These are phyloP conservation scores for Pseudonaja textilis DNA, from an alignment of 2,113 vertebrate species.

Conservation along the genomic window DNA sequence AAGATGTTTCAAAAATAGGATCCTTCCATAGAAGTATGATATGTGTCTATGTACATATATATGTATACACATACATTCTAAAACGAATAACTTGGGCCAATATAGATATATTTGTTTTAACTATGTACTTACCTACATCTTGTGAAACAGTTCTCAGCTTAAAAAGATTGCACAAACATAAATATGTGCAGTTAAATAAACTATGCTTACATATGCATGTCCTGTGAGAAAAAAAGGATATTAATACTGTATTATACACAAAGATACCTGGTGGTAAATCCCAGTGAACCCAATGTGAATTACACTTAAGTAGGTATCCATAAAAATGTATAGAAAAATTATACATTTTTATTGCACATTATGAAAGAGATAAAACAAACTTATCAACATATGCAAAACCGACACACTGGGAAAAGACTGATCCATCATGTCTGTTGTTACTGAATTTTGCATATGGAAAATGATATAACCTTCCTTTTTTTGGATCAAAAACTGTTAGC, in stretches of 20 bases:
- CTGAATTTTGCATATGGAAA: neutral
- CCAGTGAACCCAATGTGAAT: neutral
- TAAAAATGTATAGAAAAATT: neutral
- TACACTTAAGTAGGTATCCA: neutral
- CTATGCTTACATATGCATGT: neutral
- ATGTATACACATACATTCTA: neutral
- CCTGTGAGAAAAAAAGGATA: neutral
- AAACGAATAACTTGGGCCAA: neutral
- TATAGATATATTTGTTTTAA: neutral
- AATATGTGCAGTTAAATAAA: neutral
- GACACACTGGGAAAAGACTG: neutral
- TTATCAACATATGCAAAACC: neutral
- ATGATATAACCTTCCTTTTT: neutral
- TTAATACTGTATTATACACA: neutral
- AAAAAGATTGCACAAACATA: neutral
- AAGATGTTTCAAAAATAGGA: neutral
- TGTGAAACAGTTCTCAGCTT: neutral
- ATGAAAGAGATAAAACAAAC: neutral
- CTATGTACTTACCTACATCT: neutral
- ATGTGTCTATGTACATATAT: neutral
- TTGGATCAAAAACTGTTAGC: neutral
- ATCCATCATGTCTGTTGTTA: neutral
- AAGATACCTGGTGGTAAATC: neutral
- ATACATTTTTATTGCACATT: neutral
- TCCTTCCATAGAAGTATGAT: neutral